Conservation (phyloP, 2,113 vertebrate species). For the Hippocampus abdominalis region DNA sequence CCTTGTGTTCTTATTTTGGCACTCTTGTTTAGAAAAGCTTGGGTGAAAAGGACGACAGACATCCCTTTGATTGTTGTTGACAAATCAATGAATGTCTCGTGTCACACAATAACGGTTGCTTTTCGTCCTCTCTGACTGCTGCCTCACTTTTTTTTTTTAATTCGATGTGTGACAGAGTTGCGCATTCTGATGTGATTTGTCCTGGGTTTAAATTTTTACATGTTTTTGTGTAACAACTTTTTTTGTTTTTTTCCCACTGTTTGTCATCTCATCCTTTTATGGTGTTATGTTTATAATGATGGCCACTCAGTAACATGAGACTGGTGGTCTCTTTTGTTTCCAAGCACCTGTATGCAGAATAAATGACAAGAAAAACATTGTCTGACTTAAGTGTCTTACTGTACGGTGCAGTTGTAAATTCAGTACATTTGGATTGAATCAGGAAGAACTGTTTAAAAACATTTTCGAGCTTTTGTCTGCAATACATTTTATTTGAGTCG, state of each 20-base stretch:
- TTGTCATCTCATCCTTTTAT: slow-evolving; percentile 60
- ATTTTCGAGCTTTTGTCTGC: no score
- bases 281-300: slow-evolving; percentile 55
- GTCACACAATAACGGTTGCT: not conserved
- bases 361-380: slow-evolving; percentile 60
- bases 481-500: no score
- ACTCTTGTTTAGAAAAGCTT: slow-evolving; percentile 30
- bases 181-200: slow-evolving; percentile 33
- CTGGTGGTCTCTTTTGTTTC: slow-evolving; percentile 55
- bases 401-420: no score
- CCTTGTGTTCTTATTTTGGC: slow-evolving; percentile 34
- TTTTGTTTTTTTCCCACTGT: slow-evolving; percentile 36
- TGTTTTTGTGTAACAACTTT: slow-evolving; percentile 33
- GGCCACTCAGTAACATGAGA: slow-evolving; percentile 46
- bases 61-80: slow-evolving; percentile 55
- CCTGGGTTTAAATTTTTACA: slow-evolving; percentile 37
- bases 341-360: slow-evolving; percentile 69
- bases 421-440: no score
- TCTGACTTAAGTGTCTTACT: not conserved
- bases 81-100: slow-evolving; percentile 61
- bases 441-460: no score
- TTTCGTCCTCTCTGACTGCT: not conserved
- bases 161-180: slow-evolving; percentile 14
- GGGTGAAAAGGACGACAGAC: slow-evolving; percentile 24
- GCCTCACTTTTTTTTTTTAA: not conserved